A percentile compares a stretch with the other conserved stretches of the same genome.
Evolutionary conservation across 2,797 vertebrate species (phyloP).

Genomic region (Pachyuromys duprasi): DNA sequence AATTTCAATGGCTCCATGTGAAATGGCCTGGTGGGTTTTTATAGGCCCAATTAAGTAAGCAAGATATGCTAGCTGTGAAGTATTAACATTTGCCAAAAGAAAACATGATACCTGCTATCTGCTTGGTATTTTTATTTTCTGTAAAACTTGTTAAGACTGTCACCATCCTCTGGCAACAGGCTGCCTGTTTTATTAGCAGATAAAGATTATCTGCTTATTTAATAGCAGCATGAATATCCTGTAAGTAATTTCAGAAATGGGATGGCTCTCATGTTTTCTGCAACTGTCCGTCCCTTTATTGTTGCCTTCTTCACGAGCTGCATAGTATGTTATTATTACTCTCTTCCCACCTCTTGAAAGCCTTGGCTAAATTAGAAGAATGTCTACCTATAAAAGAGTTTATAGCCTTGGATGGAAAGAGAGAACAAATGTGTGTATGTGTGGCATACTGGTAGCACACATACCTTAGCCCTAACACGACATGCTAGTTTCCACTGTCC

Average conservation of each 20-base stretch:
- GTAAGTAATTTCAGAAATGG: constrained; percentile 60
- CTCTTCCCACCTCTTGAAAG: background rate
- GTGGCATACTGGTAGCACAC: constrained; percentile 74
- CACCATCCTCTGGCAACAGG: constrained; percentile 62
- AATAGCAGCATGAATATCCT: constrained; percentile 57
- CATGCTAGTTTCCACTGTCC: background rate
- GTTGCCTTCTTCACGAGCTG: constrained; percentile 30
- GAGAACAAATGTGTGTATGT: constrained; percentile 51
- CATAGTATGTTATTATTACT: background rate
- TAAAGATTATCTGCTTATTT: constrained; percentile 74
- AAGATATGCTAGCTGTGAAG: constrained; percentile 71
- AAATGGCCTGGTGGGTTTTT: constrained; percentile 71
- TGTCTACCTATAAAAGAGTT: constrained; percentile 53
- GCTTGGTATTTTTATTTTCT: constrained; percentile 77
- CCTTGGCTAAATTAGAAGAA: constrained; percentile 44
- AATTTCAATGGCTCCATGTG: constrained; percentile 74
- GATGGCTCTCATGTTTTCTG: constrained; percentile 47
- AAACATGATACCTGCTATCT: constrained; percentile 82
- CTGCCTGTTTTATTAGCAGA: constrained; percentile 61
- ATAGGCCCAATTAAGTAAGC: constrained; percentile 77
- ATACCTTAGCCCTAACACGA: background rate
- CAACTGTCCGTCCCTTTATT: constrained; percentile 52
- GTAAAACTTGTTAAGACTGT: constrained; percentile 76
- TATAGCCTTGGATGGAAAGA: constrained; percentile 55
- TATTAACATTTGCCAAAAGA: constrained; percentile 76